Base-by-base conservation (phyloP, 2,113 vertebrate genomes). In the Jacana jacana region DNA sequence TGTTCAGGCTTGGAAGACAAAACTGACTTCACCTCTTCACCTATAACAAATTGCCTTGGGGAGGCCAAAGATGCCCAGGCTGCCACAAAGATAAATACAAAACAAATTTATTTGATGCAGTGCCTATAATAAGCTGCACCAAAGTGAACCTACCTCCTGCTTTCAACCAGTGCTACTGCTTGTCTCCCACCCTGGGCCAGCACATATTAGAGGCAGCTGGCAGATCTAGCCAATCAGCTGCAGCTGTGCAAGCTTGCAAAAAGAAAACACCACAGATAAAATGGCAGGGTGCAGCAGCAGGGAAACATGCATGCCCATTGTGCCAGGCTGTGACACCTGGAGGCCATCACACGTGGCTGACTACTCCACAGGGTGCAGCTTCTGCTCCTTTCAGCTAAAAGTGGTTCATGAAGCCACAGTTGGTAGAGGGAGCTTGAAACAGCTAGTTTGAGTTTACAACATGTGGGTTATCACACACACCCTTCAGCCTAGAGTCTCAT, bases 191-290 rank as follows among this genome's bases (percentile, higher is more conserved):
- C 18, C 33, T 8, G 27, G 65, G 52, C 61, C 55, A 66, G 75
- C 30, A 39, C 8, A 5, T 0, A 10, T 35, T 13, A 35, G 42
- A 76, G 33, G 48, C 70, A 94, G 81, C 64, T 73, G 46, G 60
- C 40, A 86, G 61, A 51, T 23, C 35, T 57, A 27, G 18, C 49
- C 42, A 71, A 39, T 10, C 12, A 42, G 23, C 55, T 82, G 66
- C 0, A 0, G 44, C 37, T 70, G 25, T n/a, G 51, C 60, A 30
- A 70, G 37, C 37, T 23, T 0, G 0, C 27, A n/a, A 24, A 30
- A 30, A 31, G 17, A 42, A 82, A 88, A 30, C 44, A 4, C 13
- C 40, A 10, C 57, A 51, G 75, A 13, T 3, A n/a, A 87, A 72
- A 39, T 0, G 8, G 22, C 58, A 92, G 63, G 63, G 60, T 58